Conservation (phyloP, 37 sponge, comb jelly and placozoan species). For the Lycopodina hypogea region DNA sequence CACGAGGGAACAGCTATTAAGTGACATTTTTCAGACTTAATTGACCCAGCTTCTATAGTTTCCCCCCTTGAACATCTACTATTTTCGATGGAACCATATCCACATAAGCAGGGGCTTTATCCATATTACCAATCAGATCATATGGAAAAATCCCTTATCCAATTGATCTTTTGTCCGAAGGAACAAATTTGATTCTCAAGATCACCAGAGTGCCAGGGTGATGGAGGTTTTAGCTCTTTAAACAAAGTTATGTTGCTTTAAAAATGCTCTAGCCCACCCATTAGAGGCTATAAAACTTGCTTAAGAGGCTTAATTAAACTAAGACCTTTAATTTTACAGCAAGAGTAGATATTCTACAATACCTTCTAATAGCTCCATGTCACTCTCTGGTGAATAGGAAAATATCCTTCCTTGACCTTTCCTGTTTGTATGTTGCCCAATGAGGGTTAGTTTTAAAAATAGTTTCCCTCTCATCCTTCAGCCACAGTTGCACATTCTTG, state of each 20-base stretch:
- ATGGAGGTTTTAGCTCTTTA: neutral
- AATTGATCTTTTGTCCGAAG: neutral
- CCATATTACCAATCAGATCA: neutral
- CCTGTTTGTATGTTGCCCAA: neutral
- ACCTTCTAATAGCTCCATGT: neutral
- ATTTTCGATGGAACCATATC: constrained; percentile 24
- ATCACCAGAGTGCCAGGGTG: neutral
- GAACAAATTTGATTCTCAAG: neutral
- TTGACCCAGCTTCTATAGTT: constrained; percentile 8
- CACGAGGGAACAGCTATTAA: constrained; percentile 15
- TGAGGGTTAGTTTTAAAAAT: too few relatives aligned
- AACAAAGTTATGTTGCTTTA: neutral
- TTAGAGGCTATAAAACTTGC: neutral
- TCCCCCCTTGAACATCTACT: neutral
- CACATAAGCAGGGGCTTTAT: constrained; percentile 4
- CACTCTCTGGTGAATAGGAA: neutral
- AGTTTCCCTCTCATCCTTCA: constrained; percentile 4
- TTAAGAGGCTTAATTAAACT: neutral
- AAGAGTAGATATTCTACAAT: neutral
- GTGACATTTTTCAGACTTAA: constrained; percentile 7
- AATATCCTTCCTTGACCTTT: neutral
- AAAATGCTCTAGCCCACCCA: neutral
- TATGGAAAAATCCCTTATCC: neutral
- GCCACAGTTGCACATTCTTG: constrained; percentile 22
- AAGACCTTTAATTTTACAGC: neutral